Conservation (phyloP, 2,113 vertebrate genomes). For the Crotalus helleri region DNA sequence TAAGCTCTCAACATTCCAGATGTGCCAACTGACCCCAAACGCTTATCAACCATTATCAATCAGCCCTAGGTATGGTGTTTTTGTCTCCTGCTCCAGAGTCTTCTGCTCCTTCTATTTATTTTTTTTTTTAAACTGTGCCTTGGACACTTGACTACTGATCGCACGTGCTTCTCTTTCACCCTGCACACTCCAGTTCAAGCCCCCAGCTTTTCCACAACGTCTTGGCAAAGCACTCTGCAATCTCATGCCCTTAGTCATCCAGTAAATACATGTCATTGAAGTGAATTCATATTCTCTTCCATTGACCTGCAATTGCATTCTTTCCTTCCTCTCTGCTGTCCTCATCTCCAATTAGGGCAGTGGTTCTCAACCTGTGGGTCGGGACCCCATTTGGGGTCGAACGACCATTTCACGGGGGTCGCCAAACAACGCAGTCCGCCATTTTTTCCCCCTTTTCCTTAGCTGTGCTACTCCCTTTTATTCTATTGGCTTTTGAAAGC, state of each 20-base stretch:
- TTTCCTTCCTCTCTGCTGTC: not conserved
- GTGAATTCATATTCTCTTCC: not conserved
- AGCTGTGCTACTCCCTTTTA: too few relatives aligned
- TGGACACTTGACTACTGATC: not conserved
- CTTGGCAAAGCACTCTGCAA: not conserved
- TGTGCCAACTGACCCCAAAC: not conserved
- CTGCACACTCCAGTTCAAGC: not conserved
- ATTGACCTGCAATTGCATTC: not conserved
- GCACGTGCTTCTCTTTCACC: not conserved
- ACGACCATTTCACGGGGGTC: too few relatives aligned
- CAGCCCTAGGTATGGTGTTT: not conserved
- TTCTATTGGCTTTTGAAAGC: too few relatives aligned
- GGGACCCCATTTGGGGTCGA: too few relatives aligned
- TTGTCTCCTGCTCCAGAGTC: not conserved
- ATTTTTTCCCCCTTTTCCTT: too few relatives aligned
- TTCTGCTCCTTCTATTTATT: not conserved
- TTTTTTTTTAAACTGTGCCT: not conserved
- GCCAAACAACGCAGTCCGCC: too few relatives aligned
- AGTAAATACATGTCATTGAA: not conserved
- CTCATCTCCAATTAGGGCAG: not conserved
- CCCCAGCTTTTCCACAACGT: not conserved
- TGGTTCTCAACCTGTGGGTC: too few relatives aligned
- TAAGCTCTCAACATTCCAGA: not conserved
- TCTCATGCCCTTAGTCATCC: not conserved
- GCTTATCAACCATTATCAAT: not conserved